Evolutionary conservation across 2,888 invertebrate genomes (phyloP).

Genomic region (Schizaphis graminum): DNA sequence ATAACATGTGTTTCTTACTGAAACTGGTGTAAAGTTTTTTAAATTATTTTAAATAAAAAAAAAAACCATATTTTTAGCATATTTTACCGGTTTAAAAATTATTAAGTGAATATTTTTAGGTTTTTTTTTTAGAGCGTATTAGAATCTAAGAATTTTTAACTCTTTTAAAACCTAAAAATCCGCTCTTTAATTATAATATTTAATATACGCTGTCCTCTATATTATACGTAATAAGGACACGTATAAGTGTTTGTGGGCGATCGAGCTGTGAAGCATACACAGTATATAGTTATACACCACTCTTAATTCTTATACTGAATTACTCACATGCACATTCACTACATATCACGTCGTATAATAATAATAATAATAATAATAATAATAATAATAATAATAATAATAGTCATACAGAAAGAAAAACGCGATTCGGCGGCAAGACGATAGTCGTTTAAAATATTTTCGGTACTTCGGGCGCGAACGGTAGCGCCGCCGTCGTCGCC

Average conservation of each 20-base stretch:
- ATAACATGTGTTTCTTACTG: too few relatives aligned
- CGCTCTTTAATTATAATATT: too few relatives aligned
- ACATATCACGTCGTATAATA: not conserved
- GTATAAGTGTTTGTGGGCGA: constrained; percentile 5
- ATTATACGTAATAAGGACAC: not conserved
- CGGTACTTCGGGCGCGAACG: constrained; percentile 27
- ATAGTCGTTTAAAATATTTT: constrained; percentile 12
- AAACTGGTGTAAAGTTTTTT: too few relatives aligned
- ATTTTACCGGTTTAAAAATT: too few relatives aligned
- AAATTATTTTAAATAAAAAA: too few relatives aligned
- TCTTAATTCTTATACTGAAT: not conserved
- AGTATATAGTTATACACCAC: too few relatives aligned
- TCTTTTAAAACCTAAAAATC: too few relatives aligned
- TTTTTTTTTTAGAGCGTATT: too few relatives aligned
- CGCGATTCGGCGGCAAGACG: not conserved
- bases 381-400: not conserved
- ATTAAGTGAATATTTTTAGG: too few relatives aligned
- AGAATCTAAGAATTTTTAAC: too few relatives aligned
- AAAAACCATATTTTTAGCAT: too few relatives aligned
- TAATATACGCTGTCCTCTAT: too few relatives aligned
- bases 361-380: not conserved
- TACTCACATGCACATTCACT: not conserved
- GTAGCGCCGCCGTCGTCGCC: not conserved
- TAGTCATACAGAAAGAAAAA: not conserved
- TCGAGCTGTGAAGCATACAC: not conserved